Base-by-base conservation (phyloP, 2,113 vertebrate species). In the Aleadryas rufinucha region DNA sequence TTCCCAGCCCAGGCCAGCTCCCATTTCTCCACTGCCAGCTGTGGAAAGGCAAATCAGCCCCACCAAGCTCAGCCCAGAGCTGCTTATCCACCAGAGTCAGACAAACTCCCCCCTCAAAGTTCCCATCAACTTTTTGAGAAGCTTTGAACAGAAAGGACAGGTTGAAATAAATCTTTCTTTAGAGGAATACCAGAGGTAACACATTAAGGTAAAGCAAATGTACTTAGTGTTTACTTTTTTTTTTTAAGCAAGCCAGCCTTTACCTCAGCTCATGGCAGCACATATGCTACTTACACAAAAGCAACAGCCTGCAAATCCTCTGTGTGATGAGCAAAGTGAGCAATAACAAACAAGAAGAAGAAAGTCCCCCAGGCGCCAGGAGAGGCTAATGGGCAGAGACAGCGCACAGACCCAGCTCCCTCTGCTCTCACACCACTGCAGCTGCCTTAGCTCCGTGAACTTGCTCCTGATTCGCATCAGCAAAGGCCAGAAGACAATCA, bases 321-420 rank as follows among this genome's bases (percentile, higher is more conserved):
- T 11, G 8, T 5, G 71, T 0, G 2, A 39, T 42, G 68, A 84
- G 71, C 70, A 39, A 79, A 41, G 52, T 0, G 24, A 87, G 77
- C 37, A 70, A 0, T 26, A 54, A 77, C 59, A 83, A 78, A 24
- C 11, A 61, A 9, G 16, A 74, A 19, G 21, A n/a, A 18, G 24
- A 11, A 23, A 54, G 27, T 60, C 47, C 92, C 83, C 11, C 0
- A 45, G 85, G 82, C 71, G 11, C 39, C 28, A 39, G 33, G 49
- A 85, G 74, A 95, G 30, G 42, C 75, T 95, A 2, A 94, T 4
- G 54, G 70, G 84, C 84, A 52, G 50, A 26, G 87, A 83, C 75
- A 83, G 78, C 0, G 1, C 66, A 41, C 50, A n/a, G 2, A 35
- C 50, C 42, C 0, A 7, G 70, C 87, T 66, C 63, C 1, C 63